Conservation (phyloP, 2,888 invertebrate species). For the Elaeidobius kamerunicus region DNA sequence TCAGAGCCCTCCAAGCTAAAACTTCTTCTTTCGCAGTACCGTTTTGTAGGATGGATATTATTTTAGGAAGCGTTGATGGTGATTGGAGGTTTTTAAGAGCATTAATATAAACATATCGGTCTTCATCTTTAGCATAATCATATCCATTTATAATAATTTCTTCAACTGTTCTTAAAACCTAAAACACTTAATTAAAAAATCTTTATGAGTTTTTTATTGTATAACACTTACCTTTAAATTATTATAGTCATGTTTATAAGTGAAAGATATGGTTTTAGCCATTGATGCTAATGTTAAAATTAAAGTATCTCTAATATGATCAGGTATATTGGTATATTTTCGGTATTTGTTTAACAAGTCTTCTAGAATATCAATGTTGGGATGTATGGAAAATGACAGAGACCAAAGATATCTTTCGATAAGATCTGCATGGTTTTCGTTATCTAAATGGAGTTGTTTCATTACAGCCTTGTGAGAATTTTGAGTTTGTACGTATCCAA, state of each 20-base stretch:
- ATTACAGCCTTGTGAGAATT: conserved; percentile 67
- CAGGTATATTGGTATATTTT: conserved; percentile 52
- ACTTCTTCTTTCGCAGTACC: conserved; percentile 56
- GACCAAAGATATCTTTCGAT: conserved; percentile 74
- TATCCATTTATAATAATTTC: conserved; percentile 45
- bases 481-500: conserved; percentile 67
- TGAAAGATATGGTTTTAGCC: conserved; percentile 43
- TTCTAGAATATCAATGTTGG: conserved; percentile 56
- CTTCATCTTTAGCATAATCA: conserved; percentile 50
- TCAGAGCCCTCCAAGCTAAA: conserved; percentile 66
- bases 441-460: conserved; percentile 58
- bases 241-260: conserved; percentile 7
- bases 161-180: conserved; percentile 48
- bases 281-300: conserved; percentile 64
- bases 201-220: background rate
- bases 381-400: conserved; percentile 65
- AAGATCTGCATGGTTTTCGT: conserved; percentile 49
- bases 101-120: conserved; percentile 60
- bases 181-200: conserved; percentile 27
- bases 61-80: conserved; percentile 55
- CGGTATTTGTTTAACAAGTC: conserved; percentile 51
- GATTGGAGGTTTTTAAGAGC: conserved; percentile 69
- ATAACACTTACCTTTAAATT: conserved; percentile 14
- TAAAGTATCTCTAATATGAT: conserved; percentile 64
- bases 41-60: conserved; percentile 56